A percentile compares a stretch with the other conserved stretches of the same genome.
Evolutionary conservation across 2,888 invertebrate species (phyloP).

Genomic region (Trilocha varians): DNA sequence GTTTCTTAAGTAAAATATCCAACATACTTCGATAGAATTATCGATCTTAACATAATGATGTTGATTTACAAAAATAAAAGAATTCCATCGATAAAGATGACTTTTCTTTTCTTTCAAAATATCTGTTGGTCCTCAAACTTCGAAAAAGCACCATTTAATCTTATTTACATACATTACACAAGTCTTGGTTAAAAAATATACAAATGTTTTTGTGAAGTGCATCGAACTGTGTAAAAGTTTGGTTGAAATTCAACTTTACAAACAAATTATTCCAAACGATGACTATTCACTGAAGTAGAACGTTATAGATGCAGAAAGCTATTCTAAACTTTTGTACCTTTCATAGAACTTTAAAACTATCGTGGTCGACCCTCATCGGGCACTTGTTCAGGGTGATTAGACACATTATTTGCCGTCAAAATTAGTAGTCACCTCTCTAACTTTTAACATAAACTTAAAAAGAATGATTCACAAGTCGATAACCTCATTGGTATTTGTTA

Average conservation of each 20-base stretch:
- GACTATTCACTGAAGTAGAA: constrained; percentile 19
- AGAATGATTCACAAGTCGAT: neutral
- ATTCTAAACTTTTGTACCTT: constrained; percentile 17
- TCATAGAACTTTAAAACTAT: constrained; percentile 4
- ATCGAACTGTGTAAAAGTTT: constrained; percentile 19
- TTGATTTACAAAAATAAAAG: too few relatives aligned
- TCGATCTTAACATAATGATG: too few relatives aligned
- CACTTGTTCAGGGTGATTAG: constrained; percentile 1
- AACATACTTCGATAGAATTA: too few relatives aligned
- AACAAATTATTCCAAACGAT: constrained; percentile 21
- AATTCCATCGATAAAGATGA: too few relatives aligned
- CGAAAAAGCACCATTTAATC: neutral
- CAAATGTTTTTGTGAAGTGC: constrained; percentile 24
- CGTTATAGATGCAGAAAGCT: constrained; percentile 7
- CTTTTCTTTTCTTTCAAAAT: too few relatives aligned
- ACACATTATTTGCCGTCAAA: constrained; percentile 5
- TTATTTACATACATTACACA: constrained; percentile 8
- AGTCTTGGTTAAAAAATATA: constrained; percentile 34
- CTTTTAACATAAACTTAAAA: constrained; percentile 3
- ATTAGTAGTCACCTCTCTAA: constrained; percentile 3
- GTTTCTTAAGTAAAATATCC: too few relatives aligned
- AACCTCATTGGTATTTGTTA: constrained; percentile 1
- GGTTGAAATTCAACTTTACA: constrained; percentile 21
- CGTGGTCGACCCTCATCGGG: neutral
- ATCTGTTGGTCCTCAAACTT: neutral